phyloP scores from a whole-genome alignment of 2,113 vertebrate species.

The Etia nguti region DNA sequence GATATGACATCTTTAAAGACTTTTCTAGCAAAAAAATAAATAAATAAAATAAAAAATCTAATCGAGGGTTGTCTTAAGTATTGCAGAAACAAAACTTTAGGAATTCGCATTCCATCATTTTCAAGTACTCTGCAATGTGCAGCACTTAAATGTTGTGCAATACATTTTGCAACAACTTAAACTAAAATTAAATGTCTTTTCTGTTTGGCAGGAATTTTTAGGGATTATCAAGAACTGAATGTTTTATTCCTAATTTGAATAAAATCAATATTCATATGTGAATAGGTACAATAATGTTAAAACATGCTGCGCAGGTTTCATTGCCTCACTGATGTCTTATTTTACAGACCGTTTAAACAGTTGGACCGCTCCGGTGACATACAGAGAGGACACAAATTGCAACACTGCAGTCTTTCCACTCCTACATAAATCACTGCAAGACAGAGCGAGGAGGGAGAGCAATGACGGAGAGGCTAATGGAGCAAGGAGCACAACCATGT shows the following conservation, averaged over 20 bases:
- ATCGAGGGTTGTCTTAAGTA: not conserved
- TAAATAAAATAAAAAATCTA: not conserved
- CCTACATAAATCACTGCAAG: conserved; percentile 37
- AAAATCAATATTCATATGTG: not conserved
- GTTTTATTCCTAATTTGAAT: not conserved
- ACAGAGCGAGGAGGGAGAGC: not conserved
- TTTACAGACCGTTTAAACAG: not conserved
- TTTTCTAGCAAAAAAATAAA: not conserved
- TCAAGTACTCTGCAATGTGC: not conserved
- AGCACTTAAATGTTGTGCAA: not conserved
- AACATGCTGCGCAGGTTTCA: not conserved
- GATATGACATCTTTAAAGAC: not conserved
- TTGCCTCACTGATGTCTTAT: not conserved
- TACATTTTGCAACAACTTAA: not conserved
- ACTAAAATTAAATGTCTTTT: not conserved
- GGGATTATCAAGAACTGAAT: not conserved
- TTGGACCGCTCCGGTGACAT: not conserved
- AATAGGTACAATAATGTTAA: not conserved
- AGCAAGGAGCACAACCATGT: conserved; percentile 20
- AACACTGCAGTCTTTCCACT: conserved; percentile 29
- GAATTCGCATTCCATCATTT: not conserved
- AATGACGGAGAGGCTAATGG: conserved; percentile 18
- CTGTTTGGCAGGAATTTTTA: not conserved
- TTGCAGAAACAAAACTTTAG: not conserved
- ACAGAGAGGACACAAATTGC: conserved; percentile 21